Conservation (phyloP, 2,888 invertebrate species). For the Xestia rhomboidea region DNA sequence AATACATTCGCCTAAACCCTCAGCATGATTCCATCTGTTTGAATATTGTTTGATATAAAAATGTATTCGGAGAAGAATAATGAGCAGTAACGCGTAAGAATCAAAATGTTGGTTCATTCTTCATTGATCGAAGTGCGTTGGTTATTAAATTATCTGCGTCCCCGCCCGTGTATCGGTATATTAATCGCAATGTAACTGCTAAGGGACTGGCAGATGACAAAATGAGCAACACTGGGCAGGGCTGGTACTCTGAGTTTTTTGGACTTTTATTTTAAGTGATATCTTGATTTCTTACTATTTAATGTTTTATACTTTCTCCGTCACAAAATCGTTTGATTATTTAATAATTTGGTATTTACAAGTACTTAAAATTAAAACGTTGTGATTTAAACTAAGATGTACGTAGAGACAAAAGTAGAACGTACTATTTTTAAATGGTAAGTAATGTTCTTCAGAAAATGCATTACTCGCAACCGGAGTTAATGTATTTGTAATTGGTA, state of each 20-base stretch:
- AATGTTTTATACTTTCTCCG: neutral
- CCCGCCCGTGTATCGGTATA: constrained; percentile 55
- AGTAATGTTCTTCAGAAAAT: too few species aligned
- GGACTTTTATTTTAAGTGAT: neutral
- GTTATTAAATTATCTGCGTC: constrained; percentile 68
- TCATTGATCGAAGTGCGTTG: constrained; percentile 46
- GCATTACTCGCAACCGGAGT: too few species aligned
- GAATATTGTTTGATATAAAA: neutral
- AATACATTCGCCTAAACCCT: neutral
- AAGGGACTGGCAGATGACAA: constrained; percentile 59
- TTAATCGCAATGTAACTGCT: constrained; percentile 69
- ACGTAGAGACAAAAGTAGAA: too few species aligned
- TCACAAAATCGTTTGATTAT: neutral
- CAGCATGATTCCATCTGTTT: neutral
- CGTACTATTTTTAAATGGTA: too few species aligned
- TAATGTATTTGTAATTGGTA: too few species aligned
- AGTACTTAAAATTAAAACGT: neutral
- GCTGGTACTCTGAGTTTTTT: constrained; percentile 30
- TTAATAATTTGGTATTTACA: too few species aligned
- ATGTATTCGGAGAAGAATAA: constrained; percentile 16
- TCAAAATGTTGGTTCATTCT: neutral
- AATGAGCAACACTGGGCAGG: constrained; percentile 58
- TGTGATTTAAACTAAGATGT: neutral
- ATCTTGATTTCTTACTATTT: neutral
- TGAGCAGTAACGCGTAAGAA: constrained; percentile 24